Evolutionary conservation across 2,797 vertebrate species (phyloP).

Genomic region (Oryzias sinensis): DNA sequence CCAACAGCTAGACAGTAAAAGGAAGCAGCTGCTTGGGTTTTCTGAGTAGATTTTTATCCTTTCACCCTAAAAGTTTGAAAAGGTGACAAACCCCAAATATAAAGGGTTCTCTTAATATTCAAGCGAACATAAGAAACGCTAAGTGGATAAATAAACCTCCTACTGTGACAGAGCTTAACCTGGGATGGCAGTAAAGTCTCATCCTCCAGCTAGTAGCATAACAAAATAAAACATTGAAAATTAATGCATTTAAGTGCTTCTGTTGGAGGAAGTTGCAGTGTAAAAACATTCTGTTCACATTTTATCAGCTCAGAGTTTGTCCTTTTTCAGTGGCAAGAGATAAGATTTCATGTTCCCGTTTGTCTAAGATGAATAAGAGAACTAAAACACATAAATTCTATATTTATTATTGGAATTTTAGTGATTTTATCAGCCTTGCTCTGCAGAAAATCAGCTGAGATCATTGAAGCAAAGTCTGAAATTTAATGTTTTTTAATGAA

Average conservation of each 20-base stretch:
- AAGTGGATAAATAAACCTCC: constrained; percentile 33
- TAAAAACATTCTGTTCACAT: neutral
- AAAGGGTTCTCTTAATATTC: too few relatives aligned
- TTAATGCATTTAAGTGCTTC: neutral
- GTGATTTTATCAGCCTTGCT: neutral
- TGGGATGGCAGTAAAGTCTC: constrained; percentile 4
- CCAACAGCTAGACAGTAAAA: neutral
- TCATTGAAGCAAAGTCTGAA: neutral
- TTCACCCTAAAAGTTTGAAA: neutral
- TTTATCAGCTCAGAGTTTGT: too few relatives aligned
- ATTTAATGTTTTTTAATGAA: neutral
- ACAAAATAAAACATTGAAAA: constrained; percentile 10
- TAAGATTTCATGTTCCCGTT: too few relatives aligned
- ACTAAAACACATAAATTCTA: neutral
- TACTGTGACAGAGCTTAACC: constrained; percentile 6
- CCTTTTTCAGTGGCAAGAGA: too few relatives aligned
- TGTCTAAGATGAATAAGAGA: too few relatives aligned
- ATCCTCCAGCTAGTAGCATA: constrained; percentile 20
- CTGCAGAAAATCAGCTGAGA: neutral
- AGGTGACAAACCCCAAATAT: too few relatives aligned
- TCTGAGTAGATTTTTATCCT: neutral
- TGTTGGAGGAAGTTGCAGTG: neutral
- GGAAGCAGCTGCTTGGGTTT: neutral
- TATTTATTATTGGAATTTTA: constrained; percentile 4
- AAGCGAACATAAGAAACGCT: neutral